These are phyloP conservation scores for Dolichallabes microphthalmus DNA, from an alignment of 2,113 vertebrate genomes.

Conservation along the genomic window DNA sequence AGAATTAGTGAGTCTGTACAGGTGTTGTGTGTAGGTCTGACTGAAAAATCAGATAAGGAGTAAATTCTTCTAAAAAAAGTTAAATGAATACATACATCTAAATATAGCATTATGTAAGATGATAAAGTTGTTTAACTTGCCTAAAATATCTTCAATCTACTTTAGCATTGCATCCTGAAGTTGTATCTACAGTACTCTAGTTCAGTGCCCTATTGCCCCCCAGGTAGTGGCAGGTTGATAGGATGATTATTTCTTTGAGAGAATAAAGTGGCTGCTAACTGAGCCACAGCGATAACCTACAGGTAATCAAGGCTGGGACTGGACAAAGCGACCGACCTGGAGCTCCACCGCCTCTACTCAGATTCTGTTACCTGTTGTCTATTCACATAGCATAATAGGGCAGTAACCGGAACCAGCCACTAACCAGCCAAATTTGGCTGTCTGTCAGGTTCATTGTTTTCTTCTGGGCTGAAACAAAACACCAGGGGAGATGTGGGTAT, in stretches of 20 bases:
- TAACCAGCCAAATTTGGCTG: conserved; percentile 82
- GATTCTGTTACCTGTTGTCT: conserved; percentile 89
- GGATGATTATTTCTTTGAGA: conserved; percentile 83
- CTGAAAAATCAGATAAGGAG: background rate
- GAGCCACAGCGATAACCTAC: conserved; percentile 76
- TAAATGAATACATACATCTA: background rate
- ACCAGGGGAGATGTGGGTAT: conserved; percentile 65
- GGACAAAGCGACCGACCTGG: conserved; percentile 71
- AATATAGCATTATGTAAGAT: background rate
- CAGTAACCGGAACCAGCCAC: conserved; percentile 87
- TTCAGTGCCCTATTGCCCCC: conserved; percentile 42
- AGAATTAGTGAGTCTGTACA: background rate
- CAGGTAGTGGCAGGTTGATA: conserved; percentile 70
- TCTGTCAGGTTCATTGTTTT: conserved; percentile 87
- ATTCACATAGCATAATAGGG: conserved; percentile 86
- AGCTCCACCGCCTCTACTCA: conserved; percentile 70
- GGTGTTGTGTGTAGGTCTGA: background rate
- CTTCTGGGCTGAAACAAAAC: conserved; percentile 76
- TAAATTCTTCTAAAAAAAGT: background rate
- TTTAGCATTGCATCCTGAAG: background rate
- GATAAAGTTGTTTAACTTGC: background rate
- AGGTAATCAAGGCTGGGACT: conserved; percentile 84
- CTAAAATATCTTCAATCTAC: background rate
- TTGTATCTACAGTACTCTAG: conserved; percentile 24
- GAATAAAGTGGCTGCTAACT: conserved; percentile 81